Conservation (phyloP, 2,113 vertebrate genomes). For the Cebus imitator region DNA sequence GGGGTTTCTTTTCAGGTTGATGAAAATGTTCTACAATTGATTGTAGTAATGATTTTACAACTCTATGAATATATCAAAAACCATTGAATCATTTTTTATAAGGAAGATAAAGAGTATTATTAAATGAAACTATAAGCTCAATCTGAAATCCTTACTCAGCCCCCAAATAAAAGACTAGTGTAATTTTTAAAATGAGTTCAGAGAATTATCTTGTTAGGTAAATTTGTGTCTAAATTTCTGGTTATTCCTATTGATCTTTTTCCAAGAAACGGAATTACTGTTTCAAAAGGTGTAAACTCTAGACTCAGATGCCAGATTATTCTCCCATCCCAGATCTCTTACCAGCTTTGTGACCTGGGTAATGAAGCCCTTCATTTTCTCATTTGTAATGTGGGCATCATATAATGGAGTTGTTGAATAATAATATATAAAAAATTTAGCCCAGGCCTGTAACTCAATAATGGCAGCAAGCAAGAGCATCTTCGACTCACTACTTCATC, state of each 20-base stretch:
- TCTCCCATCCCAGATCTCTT: background rate
- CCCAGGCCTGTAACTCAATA: background rate
- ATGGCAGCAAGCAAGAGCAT: background rate
- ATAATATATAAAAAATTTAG: background rate
- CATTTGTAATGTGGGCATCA: background rate
- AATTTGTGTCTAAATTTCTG: background rate
- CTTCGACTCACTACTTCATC: background rate
- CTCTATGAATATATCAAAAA: background rate
- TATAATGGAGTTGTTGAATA: background rate
- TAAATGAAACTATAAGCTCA: constrained; percentile 35
- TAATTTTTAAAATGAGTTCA: background rate
- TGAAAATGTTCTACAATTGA: background rate
- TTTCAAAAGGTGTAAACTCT: background rate
- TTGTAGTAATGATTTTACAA: background rate
- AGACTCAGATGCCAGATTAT: background rate
- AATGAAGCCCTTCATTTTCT: background rate
- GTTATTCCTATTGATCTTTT: background rate
- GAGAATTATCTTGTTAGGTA: background rate
- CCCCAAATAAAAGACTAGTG: background rate
- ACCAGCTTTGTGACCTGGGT: background rate
- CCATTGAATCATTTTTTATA: background rate
- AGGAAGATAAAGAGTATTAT: background rate
- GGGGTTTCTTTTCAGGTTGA: background rate
- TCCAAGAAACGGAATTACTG: background rate
- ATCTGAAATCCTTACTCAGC: background rate